A percentile compares a stretch with the other conserved stretches of the same genome.
These are phyloP conservation scores for Tokudaia tokunoshimensis DNA, from an alignment of 2,797 vertebrate genomes.

Conservation along the genomic window DNA sequence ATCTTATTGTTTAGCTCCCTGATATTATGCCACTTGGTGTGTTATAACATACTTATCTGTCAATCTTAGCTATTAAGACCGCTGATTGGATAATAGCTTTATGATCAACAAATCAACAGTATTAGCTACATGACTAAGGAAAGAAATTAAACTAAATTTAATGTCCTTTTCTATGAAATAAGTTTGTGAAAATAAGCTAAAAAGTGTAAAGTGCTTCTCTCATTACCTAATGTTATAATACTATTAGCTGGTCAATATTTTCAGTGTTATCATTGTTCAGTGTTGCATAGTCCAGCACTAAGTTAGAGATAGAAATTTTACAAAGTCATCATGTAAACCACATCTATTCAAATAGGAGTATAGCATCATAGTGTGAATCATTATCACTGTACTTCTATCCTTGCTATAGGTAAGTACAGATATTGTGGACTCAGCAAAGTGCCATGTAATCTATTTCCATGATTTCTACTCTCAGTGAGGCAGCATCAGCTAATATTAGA, in stretches of 20 bases:
- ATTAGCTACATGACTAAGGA: not conserved
- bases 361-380: not conserved
- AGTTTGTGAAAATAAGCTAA: not conserved
- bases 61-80: not conserved
- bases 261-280: not conserved
- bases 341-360: not conserved
- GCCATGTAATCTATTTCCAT: not conserved
- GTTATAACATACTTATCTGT: not conserved
- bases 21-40: not conserved
- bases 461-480: not conserved
- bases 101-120: not conserved
- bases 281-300: not conserved
- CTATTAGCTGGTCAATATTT: too few species aligned
- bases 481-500: not conserved
- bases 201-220: not conserved
- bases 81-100: not conserved
- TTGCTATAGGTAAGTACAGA: not conserved
- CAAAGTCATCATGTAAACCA: not conserved
- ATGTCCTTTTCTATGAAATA: not conserved
- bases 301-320: not conserved
- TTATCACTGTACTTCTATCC: not conserved
- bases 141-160: constrained; percentile 2
- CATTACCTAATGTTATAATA: not conserved
- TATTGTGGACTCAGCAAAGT: not conserved
- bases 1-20: not conserved